Evolutionary conservation across 92 coral and sea anemone species (phyloP).

Genomic region (Plumapathes pennacea): DNA sequence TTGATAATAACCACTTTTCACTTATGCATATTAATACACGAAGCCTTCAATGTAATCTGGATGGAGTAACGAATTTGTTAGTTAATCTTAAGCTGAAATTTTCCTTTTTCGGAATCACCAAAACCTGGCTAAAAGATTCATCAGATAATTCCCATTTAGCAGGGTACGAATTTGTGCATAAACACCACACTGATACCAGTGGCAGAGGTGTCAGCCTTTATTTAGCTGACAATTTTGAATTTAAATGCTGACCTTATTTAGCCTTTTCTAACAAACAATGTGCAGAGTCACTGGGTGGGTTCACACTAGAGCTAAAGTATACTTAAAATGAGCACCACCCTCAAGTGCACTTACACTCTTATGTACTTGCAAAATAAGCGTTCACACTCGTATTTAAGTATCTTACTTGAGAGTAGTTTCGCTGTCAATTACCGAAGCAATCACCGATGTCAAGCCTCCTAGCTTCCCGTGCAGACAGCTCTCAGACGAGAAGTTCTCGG

Average conservation of each 20-base stretch:
- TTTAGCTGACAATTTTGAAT: constrained; percentile 8
- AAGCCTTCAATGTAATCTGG: constrained; percentile 13
- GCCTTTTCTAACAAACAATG: constrained; percentile 3
- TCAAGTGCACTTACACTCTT: no score
- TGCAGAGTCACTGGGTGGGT: constrained; percentile 20
- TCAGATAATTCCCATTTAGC: constrained; percentile 14
- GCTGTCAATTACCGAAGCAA: no score
- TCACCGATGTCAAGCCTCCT: no score
- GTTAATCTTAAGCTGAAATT: constrained; percentile 7
- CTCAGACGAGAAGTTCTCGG: no score
- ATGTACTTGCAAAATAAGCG: no score
- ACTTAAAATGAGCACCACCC: no score
- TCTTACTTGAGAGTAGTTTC: no score
- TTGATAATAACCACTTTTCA: constrained; percentile 2
- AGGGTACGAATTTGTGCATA: constrained; percentile 39
- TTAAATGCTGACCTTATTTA: constrained; percentile 22
- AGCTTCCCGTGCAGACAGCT: no score
- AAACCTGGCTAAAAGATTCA: constrained; percentile 31
- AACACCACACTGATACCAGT: constrained; percentile 15
- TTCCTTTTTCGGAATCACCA: constrained; percentile 32
- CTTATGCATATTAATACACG: constrained; percentile 7
- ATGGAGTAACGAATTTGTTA: constrained; percentile 2
- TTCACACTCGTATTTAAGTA: no score
- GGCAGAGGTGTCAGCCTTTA: constrained; percentile 51
- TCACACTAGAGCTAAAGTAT: constrained; percentile 4